Evolutionary conservation across 1,140 invertebrate genomes (phyloP).

Genomic region (Drosophila littoralis): DNA sequence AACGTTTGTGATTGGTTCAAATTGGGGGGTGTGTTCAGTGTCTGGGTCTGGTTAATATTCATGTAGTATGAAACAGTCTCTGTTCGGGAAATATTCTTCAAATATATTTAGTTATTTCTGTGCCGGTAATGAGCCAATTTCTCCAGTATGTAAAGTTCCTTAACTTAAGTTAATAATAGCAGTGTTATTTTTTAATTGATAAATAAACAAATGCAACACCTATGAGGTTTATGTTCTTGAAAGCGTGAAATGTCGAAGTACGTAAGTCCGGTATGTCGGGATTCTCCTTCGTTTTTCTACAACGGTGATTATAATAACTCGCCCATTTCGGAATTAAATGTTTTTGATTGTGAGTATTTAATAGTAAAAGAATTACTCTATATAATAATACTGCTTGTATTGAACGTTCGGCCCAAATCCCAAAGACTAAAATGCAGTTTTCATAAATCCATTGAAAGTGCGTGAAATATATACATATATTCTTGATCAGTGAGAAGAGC

Average conservation of each 20-base stretch:
- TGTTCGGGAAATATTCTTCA: conserved; percentile 2
- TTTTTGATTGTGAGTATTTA: conserved; percentile 30
- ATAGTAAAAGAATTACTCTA: no score
- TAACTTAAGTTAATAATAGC: background rate
- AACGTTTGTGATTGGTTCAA: conserved; percentile 10
- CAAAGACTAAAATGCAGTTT: no score
- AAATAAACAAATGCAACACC: background rate
- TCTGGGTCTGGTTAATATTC: conserved; percentile 12
- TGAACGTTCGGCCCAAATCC: background rate
- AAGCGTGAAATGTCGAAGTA: conserved; percentile 43
- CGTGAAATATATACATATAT: no score
- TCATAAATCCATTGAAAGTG: no score
- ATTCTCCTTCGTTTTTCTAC: conserved; percentile 32
- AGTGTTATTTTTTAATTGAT: background rate
- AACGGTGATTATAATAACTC: conserved; percentile 27
- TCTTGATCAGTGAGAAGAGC: no score
- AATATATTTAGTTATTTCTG: conserved; percentile 24
- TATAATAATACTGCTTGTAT: background rate
- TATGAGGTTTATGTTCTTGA: no score
- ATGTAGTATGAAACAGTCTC: background rate
- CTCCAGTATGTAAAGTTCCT: conserved; percentile 2
- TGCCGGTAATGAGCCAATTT: conserved; percentile 17
- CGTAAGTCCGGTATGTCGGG: conserved; percentile 27
- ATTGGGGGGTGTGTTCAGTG: conserved; percentile 9
- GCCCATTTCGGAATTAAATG: conserved; percentile 35